Percentiles rank a stretch among this genome's conserved stretches.
Evolutionary conservation across 2,888 invertebrate species (phyloP).

Genomic region (Apamea sordens): DNA sequence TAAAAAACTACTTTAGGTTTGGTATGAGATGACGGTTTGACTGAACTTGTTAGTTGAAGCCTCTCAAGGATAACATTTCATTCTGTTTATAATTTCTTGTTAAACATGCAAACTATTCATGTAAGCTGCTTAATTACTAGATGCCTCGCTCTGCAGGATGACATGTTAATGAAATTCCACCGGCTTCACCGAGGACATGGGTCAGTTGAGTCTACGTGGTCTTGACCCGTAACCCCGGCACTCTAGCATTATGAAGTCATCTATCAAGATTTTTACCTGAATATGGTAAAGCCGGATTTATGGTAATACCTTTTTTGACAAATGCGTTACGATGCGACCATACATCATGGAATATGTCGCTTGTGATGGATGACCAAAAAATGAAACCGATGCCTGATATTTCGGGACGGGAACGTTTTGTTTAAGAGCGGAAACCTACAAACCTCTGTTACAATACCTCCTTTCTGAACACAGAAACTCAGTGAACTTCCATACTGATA

Average conservation of each 20-base stretch:
- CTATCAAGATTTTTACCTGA: slow-evolving; percentile 51
- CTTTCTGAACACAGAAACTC: not conserved
- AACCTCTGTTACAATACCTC: not conserved
- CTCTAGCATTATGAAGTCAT: slow-evolving; percentile 27
- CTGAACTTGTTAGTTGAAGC: not conserved
- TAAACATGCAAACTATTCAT: slow-evolving; percentile 43
- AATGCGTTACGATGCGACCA: slow-evolving; percentile 25
- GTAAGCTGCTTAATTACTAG: slow-evolving; percentile 61
- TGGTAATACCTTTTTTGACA: slow-evolving; percentile 44
- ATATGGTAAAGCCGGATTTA: slow-evolving; percentile 32
- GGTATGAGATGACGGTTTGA: not conserved
- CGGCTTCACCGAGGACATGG: slow-evolving; percentile 28
- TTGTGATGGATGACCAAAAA: slow-evolving; percentile 28
- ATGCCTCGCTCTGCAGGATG: slow-evolving; percentile 42
- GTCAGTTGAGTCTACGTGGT: slow-evolving; percentile 28
- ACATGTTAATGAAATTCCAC: slow-evolving; percentile 68
- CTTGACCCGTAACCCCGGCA: slow-evolving; percentile 27
- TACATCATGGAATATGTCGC: slow-evolving; percentile 36
- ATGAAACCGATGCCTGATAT: not conserved
- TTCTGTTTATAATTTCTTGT: slow-evolving; percentile 16
- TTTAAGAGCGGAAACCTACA: not conserved
- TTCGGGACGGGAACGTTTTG: not conserved
- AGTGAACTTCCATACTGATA: not conserved
- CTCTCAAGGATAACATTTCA: slow-evolving; percentile 16
- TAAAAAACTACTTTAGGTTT: not conserved